Base-by-base conservation (phyloP, 2,888 invertebrate genomes). In the Amiota communis region DNA sequence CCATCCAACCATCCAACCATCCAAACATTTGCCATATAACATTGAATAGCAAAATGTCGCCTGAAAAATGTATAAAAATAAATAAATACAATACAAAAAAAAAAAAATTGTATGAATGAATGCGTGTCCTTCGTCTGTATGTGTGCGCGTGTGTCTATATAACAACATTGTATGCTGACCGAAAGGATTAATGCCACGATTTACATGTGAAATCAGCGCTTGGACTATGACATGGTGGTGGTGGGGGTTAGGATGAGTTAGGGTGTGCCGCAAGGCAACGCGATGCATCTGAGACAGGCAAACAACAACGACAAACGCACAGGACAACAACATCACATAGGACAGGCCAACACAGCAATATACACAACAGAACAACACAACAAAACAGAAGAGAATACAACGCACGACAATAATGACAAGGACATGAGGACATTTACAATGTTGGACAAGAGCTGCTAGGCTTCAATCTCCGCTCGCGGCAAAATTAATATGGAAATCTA, bases 171-270 rank as follows among this genome's bases (percentile, higher is more conserved):
- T 68, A 23, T 68, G 67, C 53, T 68, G 67, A 68, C 67, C 67
- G 53, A 68, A 68, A 68, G 67, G 67, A 68, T 68, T 68, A 68
- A 68, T 68, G 67, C 67, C 53, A 53, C 67, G 67, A 68, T 68
- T 68, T 68, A 68, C 67, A 68, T 68, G 67, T 36, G 49, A 68
- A 68, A 68, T 68, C 67, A 68, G 67, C 67, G 67, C 53, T 11
- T 12, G 13, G 53, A 12, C 53, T 53, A 36, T 36, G 36, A 36
- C 36, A 36, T 6, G 36, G 36, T 36, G 36, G 36, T 6, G 36
- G 36, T 36, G 36, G 36, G 36, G 36, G 36, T 36, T 36, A 36
- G 36, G 36, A 36, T 36, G 36, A 6, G 36, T 6, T 36, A 36
- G 36, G 36, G 36, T 6, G 36, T 36, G 36, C 36, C 36, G 36